Evolutionary conservation across 37 sponge, comb jelly and placozoan species (phyloP), one percentile per base, ranked within the genome.

Genomic region (Cliona cf. orientalis): DNA sequence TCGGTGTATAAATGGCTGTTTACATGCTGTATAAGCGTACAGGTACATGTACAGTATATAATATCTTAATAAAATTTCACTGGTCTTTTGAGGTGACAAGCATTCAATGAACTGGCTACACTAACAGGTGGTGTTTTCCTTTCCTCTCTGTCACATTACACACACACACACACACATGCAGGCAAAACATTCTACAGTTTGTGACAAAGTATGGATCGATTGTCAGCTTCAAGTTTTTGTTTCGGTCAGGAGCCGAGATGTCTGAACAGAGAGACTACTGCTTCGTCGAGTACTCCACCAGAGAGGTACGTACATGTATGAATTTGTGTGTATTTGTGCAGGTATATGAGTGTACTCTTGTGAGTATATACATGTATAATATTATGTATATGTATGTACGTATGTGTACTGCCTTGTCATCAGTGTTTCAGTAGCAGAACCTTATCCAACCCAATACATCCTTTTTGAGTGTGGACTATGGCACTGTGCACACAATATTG

Each of bases 221-320:
- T 26, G 83, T 87, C 3, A 82, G 86, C 9, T 85, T 88, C 63
- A 80, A 76, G 57, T 93, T 73, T 53, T 36, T 81, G 25, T 89
- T 85, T 79, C 76, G 53, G 63, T 53, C 64, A 9, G 90, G 93
- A 12, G 29, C 65, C 26, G 82, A 88, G 25, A 58, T 58, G 19
- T 63, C 76, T n/a, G 90, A 88, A 38, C 89, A 86, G 19, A 59
- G 93, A 25, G 93, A 84, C 21, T 93, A 93, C 70, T 80, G 81
- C 70, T 93, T 93, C 60, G 89, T 88, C 0, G 93, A 93, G 66
- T 93, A 71, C 57, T 78, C 86, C 62, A 86, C 86, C 33, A 80
- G 90, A 81, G 84, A 93, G 86, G 93, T 85, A 46, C 7, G 60
- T 71, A 19, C 1, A 23, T 33, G n/a, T n/a, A n/a, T 21, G 37